Percentiles rank a stretch among this genome's conserved stretches.
Conservation (phyloP, 1,140 invertebrate genomes). For the Drosophila lacertosa region DNA sequence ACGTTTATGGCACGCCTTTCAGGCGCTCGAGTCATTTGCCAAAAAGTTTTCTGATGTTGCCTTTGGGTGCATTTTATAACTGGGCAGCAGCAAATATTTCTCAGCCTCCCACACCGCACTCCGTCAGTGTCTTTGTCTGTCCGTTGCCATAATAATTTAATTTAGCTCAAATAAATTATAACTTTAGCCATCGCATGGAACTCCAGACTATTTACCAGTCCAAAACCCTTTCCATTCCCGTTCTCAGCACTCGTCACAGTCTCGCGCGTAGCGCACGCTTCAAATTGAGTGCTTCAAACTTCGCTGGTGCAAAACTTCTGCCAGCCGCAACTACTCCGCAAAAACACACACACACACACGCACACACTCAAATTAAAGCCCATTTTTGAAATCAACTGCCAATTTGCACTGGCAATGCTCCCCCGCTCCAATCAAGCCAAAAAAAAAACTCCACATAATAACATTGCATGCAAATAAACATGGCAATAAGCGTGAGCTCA, state of each 20-base stretch:
- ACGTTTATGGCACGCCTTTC: conserved; percentile 67
- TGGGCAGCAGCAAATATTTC: conserved; percentile 76
- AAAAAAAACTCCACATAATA: conserved; percentile 50
- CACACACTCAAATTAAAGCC: conserved; percentile 67
- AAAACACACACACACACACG: conserved; percentile 27
- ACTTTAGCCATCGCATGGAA: conserved; percentile 43
- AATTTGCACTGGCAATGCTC: conserved; percentile 54
- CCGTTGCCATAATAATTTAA: conserved; percentile 71
- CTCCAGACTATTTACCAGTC: conserved; percentile 6
- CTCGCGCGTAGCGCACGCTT: conserved; percentile 54
- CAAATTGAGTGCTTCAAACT: conserved; percentile 76
- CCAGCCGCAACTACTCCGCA: conserved; percentile 28
- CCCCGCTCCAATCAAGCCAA: conserved; percentile 5
- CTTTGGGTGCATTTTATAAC: conserved; percentile 79
- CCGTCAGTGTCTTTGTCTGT: conserved; percentile 30
- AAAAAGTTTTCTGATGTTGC: conserved; percentile 70
- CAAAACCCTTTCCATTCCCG: conserved; percentile 12
- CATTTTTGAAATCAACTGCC: conserved; percentile 75
- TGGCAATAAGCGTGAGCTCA: conserved; percentile 45
- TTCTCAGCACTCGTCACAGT: conserved; percentile 57
- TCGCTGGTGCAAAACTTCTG: conserved; percentile 57
- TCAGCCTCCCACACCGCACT: conserved; percentile 30
- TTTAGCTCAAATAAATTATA: conserved; percentile 78
- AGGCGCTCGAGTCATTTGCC: conserved; percentile 67
- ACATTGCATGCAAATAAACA: conserved; percentile 75